These are phyloP conservation scores for Microctonus hyperodae DNA, from an alignment of 2,888 invertebrate genomes.

Conservation along the genomic window DNA sequence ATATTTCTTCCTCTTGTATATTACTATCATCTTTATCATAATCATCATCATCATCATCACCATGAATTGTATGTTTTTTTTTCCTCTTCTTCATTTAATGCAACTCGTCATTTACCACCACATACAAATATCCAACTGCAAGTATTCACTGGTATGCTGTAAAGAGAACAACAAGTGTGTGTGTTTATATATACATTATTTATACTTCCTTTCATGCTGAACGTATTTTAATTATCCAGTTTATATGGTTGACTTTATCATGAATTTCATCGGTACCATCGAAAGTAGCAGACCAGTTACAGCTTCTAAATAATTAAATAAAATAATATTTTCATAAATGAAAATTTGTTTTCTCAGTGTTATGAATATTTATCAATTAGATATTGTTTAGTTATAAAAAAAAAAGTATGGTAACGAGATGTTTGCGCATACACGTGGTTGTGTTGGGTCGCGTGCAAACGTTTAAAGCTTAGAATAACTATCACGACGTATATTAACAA, in stretches of 20 bases:
- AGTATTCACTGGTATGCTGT: not conserved
- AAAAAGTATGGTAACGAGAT: slow-evolving; percentile 1
- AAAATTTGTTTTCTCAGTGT: not conserved
- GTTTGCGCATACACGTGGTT: slow-evolving; percentile 15
- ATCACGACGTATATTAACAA: slow-evolving; percentile 8
- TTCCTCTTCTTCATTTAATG: not conserved
- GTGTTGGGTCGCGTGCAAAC: slow-evolving; percentile 39
- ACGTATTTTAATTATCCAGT: not conserved
- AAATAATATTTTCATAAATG: not conserved
- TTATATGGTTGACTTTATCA: not conserved
- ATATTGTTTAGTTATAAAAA: not conserved
- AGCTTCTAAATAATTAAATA: not conserved
- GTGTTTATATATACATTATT: not conserved
- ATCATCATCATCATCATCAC: slow-evolving; percentile 9
- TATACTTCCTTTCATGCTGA: not conserved
- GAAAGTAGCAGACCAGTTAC: not conserved
- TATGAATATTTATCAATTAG: slow-evolving; percentile 1
- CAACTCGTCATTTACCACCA: not conserved
- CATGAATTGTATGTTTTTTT: not conserved
- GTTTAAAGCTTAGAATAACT: slow-evolving; percentile 36
- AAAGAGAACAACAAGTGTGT: too few relatives aligned
- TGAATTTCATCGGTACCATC: not conserved
- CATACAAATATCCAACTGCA: too few relatives aligned
- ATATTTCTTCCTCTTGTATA: slow-evolving; percentile 15
- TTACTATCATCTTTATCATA: not conserved